Evolutionary conservation across 2,888 invertebrate species (phyloP), one percentile per base, ranked within the genome.

Genomic region (Hemistola chrysoprasaria): DNA sequence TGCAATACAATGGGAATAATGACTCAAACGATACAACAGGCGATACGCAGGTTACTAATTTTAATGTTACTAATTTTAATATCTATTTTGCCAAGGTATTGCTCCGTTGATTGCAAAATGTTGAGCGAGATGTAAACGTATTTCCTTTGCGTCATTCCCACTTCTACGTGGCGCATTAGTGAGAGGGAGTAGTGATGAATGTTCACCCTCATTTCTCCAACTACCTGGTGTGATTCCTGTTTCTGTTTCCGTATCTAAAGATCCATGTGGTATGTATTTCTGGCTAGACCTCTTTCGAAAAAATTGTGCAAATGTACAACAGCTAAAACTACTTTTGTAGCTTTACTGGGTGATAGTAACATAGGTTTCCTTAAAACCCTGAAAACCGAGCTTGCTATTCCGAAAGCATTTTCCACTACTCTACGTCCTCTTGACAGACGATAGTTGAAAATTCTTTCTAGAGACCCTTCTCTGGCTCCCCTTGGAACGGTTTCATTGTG

Each of bases 41-140:
- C 9, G 6, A 2, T 25, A 4, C 25, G 27, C n/a, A n/a, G n/a
- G n/a, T n/a, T n/a, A n/a, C n/a, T n/a, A n/a, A n/a, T n/a, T n/a
- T n/a, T 35, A 47, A 41, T 47, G 35, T 41, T 39, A 40, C 22
- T 27, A 37, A 32, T 41, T 40, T 46, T 8, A 35, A 32, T 47
- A 47, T 35, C 33, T 39, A 47, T 50, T 50, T 50, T 32, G 50
- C 50, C 47, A 50, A 27, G 39, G 22, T 34, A 46, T 43, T 35
- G 50, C 33, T 33, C 50, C 46, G 22, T 46, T 43, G 10, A 47
- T 47, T 8, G 9, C 21, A 34, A 50, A 50, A 38, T 50, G 44
- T 43, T 34, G 16, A 31, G 34, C 38, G 24, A 41, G 32, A 30
- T 38, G 40, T 11, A 28, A 40, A 29, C 33, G 40, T 36, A 29